phyloP scores from a whole-genome alignment of 1,140 invertebrate genomes.

The Chironomus tepperi region DNA sequence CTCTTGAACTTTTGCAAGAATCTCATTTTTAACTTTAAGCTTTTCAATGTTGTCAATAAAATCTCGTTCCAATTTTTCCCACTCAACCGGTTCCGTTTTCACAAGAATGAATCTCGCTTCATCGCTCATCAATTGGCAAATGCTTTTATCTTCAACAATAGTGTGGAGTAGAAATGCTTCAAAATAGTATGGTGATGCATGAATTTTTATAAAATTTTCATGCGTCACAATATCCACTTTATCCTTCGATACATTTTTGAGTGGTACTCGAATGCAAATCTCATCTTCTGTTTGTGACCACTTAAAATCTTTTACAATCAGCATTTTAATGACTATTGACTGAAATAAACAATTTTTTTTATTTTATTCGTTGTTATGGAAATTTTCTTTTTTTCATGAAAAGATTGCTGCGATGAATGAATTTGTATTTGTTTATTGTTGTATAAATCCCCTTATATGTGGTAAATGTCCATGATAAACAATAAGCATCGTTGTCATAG shows the following conservation, averaged over 20 bases:
- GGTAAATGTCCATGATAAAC: not conserved
- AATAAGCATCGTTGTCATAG: not conserved
- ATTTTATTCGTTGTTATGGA: not conserved
- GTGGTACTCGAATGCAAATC: slow-evolving; percentile 48
- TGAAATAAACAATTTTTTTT: not conserved
- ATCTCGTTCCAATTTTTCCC: slow-evolving; percentile 47
- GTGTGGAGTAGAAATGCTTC: slow-evolving; percentile 52
- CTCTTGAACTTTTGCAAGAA: slow-evolving; percentile 47
- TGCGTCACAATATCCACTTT: slow-evolving; percentile 55
- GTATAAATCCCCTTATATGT: too few species aligned
- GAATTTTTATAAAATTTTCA: slow-evolving; percentile 55
- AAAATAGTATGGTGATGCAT: slow-evolving; percentile 55
- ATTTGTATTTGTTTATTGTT: not conserved
- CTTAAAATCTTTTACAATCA: slow-evolving; percentile 56
- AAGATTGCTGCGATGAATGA: not conserved
- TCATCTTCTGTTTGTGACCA: slow-evolving; percentile 54
- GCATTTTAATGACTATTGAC: not conserved
- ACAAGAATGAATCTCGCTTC: slow-evolving; percentile 51
- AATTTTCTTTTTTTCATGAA: too few species aligned
- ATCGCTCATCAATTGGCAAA: slow-evolving; percentile 46
- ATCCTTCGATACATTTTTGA: slow-evolving; percentile 42
- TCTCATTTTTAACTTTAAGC: slow-evolving; percentile 42
- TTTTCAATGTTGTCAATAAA: slow-evolving; percentile 46
- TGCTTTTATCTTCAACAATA: slow-evolving; percentile 48
- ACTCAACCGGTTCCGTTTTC: slow-evolving; percentile 46